Conservation (phyloP, 2,113 vertebrate species). For the Cochlearius cochlearius region DNA sequence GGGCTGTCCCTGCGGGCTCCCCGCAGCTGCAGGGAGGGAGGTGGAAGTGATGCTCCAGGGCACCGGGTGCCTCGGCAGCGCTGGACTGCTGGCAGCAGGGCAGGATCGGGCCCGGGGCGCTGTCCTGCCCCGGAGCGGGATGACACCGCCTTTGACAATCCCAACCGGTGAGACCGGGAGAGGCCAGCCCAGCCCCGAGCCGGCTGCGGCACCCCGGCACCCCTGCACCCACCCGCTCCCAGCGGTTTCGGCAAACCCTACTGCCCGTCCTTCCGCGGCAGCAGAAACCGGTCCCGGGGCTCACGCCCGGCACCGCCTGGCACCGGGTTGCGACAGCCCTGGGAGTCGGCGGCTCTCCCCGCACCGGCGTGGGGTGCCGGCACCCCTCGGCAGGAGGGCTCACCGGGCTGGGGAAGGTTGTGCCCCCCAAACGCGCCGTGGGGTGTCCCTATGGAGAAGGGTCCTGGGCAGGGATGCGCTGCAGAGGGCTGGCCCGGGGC, state of each 20-base stretch:
- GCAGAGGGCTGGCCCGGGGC: neutral
- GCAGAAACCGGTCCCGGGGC: neutral
- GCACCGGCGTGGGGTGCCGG: rapidly evolving
- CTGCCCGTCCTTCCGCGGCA: neutral
- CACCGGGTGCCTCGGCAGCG: rapidly evolving
- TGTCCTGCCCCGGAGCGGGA: neutral
- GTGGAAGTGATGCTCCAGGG: neutral
- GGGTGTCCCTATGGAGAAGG: neutral
- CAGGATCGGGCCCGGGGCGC: neutral
- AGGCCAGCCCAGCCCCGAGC: neutral
- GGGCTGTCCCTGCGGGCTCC: too few relatives aligned
- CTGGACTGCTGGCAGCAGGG: rapidly evolving
- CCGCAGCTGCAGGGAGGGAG: neutral
- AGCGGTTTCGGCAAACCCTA: slow-evolving; percentile 19
- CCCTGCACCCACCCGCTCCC: neutral
- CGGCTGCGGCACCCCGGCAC: neutral
- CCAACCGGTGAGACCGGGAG: neutral
- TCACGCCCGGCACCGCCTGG: neutral
- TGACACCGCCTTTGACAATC: neutral
- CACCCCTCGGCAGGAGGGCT: neutral
- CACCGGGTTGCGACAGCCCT: neutral
- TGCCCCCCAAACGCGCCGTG: rapidly evolving
- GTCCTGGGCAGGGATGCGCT: rapidly evolving
- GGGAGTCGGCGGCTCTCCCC: neutral
- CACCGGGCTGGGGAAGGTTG: neutral